A percentile compares a stretch with the other conserved stretches of the same genome.
Conservation (phyloP, 37 sponge, comb jelly and placozoan genomes). For the Eunapius fragilis region DNA sequence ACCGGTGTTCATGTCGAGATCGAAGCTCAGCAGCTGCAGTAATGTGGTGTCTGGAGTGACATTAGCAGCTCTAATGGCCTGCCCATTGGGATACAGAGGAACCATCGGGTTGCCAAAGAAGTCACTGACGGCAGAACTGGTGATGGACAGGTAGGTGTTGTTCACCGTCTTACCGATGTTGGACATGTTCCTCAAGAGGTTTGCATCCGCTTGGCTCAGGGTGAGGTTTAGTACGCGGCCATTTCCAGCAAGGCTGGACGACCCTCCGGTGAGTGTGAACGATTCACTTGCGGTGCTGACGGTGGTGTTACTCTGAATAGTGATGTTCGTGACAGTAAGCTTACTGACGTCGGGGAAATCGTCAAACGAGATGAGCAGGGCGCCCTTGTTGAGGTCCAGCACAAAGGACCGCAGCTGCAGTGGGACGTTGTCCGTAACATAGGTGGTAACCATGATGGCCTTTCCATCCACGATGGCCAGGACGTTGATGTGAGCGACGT, state of each 20-base stretch:
- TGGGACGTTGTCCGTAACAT: slow-evolving; percentile 40
- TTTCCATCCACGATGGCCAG: slow-evolving; percentile 89
- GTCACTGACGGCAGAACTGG: slow-evolving; percentile 55
- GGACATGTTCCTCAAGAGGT: slow-evolving; percentile 45
- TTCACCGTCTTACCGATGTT: slow-evolving; percentile 49
- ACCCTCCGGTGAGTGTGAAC: slow-evolving; percentile 44
- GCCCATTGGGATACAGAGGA: slow-evolving; percentile 29
- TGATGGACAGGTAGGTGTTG: slow-evolving; percentile 71
- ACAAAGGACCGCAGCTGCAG: slow-evolving; percentile 61
- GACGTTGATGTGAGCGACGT: slow-evolving; percentile 80
- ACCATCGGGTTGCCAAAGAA: slow-evolving; percentile 53
- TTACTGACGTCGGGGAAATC: slow-evolving; percentile 65
- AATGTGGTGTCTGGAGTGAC: slow-evolving; percentile 58
- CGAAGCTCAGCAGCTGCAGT: slow-evolving; percentile 51
- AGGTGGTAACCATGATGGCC: slow-evolving; percentile 44
- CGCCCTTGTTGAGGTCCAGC: slow-evolving; percentile 58
- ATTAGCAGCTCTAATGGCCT: slow-evolving; percentile 49
- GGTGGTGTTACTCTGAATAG: slow-evolving; percentile 51
- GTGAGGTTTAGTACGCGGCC: slow-evolving; percentile 45
- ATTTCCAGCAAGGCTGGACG: slow-evolving; percentile 37
- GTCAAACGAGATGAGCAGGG: slow-evolving; percentile 69
- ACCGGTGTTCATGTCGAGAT: slow-evolving; percentile 78
- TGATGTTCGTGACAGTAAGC: slow-evolving; percentile 23
- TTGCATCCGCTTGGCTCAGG: slow-evolving; percentile 56
- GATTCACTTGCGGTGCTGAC: neutral